Evolutionary conservation across 2,113 vertebrate species (phyloP), one percentile per base, ranked within the genome.

Genomic region (Malurus melanocephalus): DNA sequence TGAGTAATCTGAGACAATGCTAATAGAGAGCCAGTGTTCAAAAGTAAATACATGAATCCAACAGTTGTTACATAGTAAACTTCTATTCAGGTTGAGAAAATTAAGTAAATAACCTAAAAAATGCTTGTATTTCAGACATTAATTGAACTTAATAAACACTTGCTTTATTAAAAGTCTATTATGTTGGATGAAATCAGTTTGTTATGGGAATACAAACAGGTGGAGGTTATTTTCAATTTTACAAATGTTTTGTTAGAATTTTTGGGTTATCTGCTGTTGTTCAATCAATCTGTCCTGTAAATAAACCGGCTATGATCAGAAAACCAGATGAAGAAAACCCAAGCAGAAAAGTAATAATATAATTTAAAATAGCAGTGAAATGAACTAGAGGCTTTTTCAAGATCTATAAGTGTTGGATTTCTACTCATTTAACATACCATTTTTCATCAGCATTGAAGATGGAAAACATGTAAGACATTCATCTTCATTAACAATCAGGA

Each of bases 401-500:
- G 11, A 12, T 77, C 56, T 43, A 2, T 26, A 49, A 55, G 3
- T 48, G 23, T 46, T 89, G 40, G 45, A 52, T 74, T 80, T 65
- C 32, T 49, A 45, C 9, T 90, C 22, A 65, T 91, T 52, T 26
- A 92, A 85, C 21, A 62, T 17, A 62, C 2, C 48, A 76, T 49
- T 88, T 48, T 75, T 85, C 18, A 49, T 11, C 8, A 10, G 33
- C 24, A 26, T 66, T 90, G 75, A 72, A 79, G 80, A 78, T 28
- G 16, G 28, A 61, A 83, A 78, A 83, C 17, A 46, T 30, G 8
- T 23, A 64, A 81, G 20, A 80, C 32, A 92, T 93, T 80, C 21
- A 57, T 94, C 92, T 93, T 92, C 80, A 89, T 95, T 92, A 95
- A 61, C 35, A 74, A 77, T 60, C 30, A 73, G 24, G 42, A 94